These are phyloP conservation scores for Acanthopleura granulata DNA, from an alignment of 2,888 invertebrate genomes.

Conservation along the genomic window DNA sequence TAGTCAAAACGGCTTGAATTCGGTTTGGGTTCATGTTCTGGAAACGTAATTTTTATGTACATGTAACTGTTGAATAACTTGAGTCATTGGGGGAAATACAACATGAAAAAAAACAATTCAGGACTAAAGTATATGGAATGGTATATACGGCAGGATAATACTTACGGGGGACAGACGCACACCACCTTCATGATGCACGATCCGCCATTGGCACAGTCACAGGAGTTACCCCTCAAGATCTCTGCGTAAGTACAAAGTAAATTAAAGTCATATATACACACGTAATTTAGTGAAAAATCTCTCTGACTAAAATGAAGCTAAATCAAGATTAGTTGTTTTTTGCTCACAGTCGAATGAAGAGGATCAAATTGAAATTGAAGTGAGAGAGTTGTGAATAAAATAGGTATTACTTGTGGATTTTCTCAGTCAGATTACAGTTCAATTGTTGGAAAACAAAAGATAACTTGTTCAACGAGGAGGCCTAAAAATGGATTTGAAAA, in stretches of 20 bases:
- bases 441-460: no score
- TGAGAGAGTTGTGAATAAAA: background rate
- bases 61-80: background rate
- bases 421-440: no score
- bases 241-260: no score
- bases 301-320: no score
- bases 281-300: no score
- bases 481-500: no score
- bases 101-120: background rate
- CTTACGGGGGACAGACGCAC: conserved; percentile 4
- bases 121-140: no score
- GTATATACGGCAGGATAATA: background rate
- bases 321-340: no score
- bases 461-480: no score
- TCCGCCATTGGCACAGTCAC: background rate
- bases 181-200: conserved; percentile 2
- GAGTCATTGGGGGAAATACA: background rate
- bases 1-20: no score
- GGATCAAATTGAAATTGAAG: background rate
- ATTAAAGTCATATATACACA: no score
- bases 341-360: background rate
- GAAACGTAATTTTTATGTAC: background rate
- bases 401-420: no score
- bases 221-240: background rate
- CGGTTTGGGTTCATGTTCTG: background rate